Conservation (phyloP, 2,113 vertebrate species). For the Tyrannus savana region DNA sequence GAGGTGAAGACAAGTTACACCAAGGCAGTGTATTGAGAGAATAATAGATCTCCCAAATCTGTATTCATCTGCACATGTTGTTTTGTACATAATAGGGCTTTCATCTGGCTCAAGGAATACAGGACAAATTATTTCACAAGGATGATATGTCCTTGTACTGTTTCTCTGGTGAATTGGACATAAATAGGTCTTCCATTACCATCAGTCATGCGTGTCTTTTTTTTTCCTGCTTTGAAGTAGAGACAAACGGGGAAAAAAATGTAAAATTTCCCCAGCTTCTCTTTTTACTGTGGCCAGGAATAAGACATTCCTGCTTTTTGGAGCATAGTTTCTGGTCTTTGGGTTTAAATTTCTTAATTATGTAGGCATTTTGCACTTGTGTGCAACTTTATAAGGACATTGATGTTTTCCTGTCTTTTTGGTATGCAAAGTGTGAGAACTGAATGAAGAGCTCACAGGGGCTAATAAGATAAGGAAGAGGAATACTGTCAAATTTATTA, state of each 20-base stretch:
- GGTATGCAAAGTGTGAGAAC: background rate
- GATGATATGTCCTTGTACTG: slow-evolving; percentile 18
- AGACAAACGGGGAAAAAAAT: background rate
- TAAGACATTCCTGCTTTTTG: background rate
- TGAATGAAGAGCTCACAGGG: background rate
- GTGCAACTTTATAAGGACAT: background rate
- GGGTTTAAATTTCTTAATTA: background rate
- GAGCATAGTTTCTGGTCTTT: background rate
- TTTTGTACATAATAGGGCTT: slow-evolving; percentile 25
- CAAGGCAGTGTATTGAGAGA: background rate
- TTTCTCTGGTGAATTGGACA: slow-evolving; percentile 31
- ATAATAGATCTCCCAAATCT: slow-evolving; percentile 9
- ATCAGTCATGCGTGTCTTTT: background rate
- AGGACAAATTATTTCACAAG: slow-evolving; percentile 41
- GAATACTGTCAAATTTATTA: background rate
- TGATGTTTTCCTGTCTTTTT: background rate
- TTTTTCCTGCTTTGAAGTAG: background rate
- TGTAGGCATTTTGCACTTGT: background rate
- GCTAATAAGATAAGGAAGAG: background rate
- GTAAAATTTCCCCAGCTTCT: background rate
- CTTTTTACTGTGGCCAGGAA: background rate
- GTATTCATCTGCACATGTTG: slow-evolving; percentile 17
- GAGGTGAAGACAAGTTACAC: background rate
- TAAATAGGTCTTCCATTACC: slow-evolving; percentile 31
- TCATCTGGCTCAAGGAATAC: slow-evolving; percentile 31